Percentiles rank a stretch among this genome's conserved stretches.
Conservation (phyloP, 2,888 invertebrate genomes). For the Thereva nobilitata region DNA sequence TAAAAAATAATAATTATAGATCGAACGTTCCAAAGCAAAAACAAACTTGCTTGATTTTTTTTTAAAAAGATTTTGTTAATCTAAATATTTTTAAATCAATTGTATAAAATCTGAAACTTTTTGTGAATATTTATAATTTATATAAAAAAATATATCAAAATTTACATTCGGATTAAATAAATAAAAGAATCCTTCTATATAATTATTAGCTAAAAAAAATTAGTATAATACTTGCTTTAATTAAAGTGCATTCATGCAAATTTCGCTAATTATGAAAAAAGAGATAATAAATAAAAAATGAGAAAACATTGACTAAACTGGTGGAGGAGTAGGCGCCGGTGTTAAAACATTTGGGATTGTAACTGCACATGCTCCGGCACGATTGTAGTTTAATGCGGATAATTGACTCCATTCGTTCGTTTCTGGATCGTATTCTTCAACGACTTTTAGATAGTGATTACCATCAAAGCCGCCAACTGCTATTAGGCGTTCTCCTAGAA, state of each 20-base stretch:
- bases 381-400: constrained; percentile 77
- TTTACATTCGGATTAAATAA: background rate
- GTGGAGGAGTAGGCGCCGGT: constrained; percentile 53
- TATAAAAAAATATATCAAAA: background rate
- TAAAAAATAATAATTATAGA: no score
- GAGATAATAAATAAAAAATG: constrained; percentile 34
- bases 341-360: constrained; percentile 62
- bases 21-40: no score
- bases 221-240: constrained; percentile 15
- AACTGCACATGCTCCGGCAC: constrained; percentile 89
- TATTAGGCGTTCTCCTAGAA: constrained; percentile 75
- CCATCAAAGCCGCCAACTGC: constrained; percentile 92
- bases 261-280: constrained; percentile 6
- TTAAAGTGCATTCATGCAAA: constrained; percentile 24
- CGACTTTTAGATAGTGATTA: constrained; percentile 80
- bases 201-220: constrained; percentile 16
- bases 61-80: no score
- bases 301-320: constrained; percentile 54
- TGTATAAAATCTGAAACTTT: no score
- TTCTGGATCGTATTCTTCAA: constrained; percentile 88
- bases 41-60: no score
- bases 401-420: constrained; percentile 78
- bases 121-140: background rate
- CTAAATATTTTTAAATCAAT: no score
- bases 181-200: background rate